Base-by-base conservation (phyloP, 2,113 vertebrate species). In the Pleuronectes platessa region DNA sequence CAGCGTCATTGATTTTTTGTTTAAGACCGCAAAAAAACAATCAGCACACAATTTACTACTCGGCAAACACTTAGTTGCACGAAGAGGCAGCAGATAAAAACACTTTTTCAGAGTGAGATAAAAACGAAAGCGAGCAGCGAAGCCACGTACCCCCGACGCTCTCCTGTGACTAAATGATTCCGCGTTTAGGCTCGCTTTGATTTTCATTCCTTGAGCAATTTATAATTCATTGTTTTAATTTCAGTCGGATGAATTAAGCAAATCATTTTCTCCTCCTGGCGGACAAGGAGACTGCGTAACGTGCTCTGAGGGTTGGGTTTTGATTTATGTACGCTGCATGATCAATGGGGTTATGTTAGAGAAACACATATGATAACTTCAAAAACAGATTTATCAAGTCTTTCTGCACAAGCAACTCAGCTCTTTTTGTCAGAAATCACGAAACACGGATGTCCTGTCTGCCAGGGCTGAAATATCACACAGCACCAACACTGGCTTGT, bases 1-100 rank as follows among this genome's bases (percentile, higher is more conserved):
- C 37, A 49, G 66, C 55, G 53, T 64, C 73, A 89, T 89, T 81
- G 87, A 90, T 90, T 90, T 89, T 86, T 65, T 78, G 75, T 87
- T 89, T 79, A 76, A 76, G 81, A 69, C 74, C 20, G 6, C 81
- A 71, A 91, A 64, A 87, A 87, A 86, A 81, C 72, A 89, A 86
- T 91, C 80, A 86, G 76, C 61, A 69, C 23, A 60, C 76, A 76
- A 66, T 88, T 81, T 76, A 79, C 68, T 72, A 68, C 82, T 83
- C 76, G 74, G 56, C 66, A 54, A 84, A 74, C 59, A 63, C 81
- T 78, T 82, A 72, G 67, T 81, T 79, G 54, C 79, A 80, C 24
- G 69, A 49, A 70, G 58, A 86, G 64, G 71, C 68, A 35, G 71
- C 27, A 61, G 45, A 80, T 59, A 56, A 64, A 71, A 82, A 79